Base-by-base conservation (phyloP, 2,797 vertebrate species). In the Danio choprae region DNA sequence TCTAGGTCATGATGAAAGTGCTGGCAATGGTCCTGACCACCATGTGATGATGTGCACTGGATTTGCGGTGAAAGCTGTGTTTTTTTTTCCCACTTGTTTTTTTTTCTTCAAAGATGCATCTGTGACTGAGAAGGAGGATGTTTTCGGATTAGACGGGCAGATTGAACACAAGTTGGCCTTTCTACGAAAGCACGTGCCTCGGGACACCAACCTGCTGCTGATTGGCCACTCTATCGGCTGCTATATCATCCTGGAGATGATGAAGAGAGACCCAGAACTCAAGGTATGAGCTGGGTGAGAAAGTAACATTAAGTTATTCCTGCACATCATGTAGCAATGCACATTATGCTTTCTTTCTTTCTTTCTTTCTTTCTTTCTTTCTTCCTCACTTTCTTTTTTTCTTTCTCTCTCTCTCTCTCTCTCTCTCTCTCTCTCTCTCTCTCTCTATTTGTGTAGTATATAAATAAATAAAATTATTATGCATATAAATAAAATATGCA, bases 151-250 rank as follows among this genome's bases (percentile, higher is more conserved):
- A 46, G 88, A 88, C 0, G 97, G 96, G 65, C 98, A 99, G 93
- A 90, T 96, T 58, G 93, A 98, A 80, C 97, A 99, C 92, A 99
- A 99, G 81, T 82, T 98, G 86, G 89, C 90, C 74, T 99, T 99
- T 87, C 90, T 99, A 68, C 93, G 86, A 87, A 89, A 92, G 81
- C 92, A 95, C 0, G 95, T 99, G n/a, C 96, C 97, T 11, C 92
- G 88, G 77, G 93, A 94, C 51, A 93, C 92, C 80, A 93, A 92
- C 43, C 90, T 99, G 80, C 90, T 99, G 29, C 86, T 99, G 81
- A 90, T 99, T 67, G 96, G 96, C 79, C 97, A 99, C 90, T 99
- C 97, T 15, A 94, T 99, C 20, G 98, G 97, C 74, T 95, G 95
- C 89, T 96, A 98, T 86, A 91, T 98, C 64, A 92, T 94, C 70